Base-by-base conservation (phyloP, 2,888 invertebrate species). In the Pristionchus maxplancki region DNA sequence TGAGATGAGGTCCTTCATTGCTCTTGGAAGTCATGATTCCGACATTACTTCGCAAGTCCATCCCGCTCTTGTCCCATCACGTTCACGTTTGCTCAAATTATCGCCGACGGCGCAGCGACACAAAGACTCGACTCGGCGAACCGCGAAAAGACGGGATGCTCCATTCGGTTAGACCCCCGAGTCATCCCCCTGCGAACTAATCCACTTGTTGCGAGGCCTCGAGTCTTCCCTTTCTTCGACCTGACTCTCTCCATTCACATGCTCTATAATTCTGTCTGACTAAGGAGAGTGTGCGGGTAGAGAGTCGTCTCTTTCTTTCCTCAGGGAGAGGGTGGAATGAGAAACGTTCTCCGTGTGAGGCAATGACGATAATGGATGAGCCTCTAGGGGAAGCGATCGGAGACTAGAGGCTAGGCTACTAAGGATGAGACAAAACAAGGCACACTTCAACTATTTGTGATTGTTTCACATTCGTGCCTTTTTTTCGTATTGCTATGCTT, bases 291-390 rank as follows among this genome's bases (percentile, higher is more conserved):
- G n/a, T n/a, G n/a, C n/a, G n/a, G n/a, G n/a, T n/a, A n/a, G 31
- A 31, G 64, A 31, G 31, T 31, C 31, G 28, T 0, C 28, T 28
- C 64, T 34, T 6, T 67, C 67, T 13, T 31, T 6, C 34, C 67
- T 34, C 67, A 67, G 15, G 58, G 58, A n/a, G 24, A 24, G 24
- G 24, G 24, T 24, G 58, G n/a, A 58, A 58, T 58, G 58, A 58
- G 58, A 20, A 58, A n/a, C 58, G 58, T 58, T 24, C n/a, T 5
- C 58, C 58, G 58, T n/a, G 58, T 0, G 24, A 58, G 58, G 58
- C 58, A 58, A n/a, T 58, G 58, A 58, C 58, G 67, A 67, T 67
- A 67, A 67, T 67, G 67, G 67, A 67, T 67, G 34, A 11, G 67
- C 8, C 67, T 20, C 67, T 15, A 15, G 67, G 34, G 67, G 31